Percentiles rank a stretch among this genome's conserved stretches.
Conservation (phyloP, 2,113 vertebrate genomes). For the Protomyctophum bolini region DNA sequence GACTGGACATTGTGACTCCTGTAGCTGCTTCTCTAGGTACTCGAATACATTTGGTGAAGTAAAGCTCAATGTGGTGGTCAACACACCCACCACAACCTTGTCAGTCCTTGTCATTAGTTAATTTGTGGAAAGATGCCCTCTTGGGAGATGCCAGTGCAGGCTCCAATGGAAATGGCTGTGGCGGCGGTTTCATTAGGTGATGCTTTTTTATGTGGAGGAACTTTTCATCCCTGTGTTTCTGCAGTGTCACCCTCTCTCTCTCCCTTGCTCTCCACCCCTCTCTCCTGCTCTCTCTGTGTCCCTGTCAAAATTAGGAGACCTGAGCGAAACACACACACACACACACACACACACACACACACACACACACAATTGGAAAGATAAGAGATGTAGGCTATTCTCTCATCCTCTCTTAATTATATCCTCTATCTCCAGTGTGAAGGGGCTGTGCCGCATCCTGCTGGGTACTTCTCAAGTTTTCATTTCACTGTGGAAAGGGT, state of each 20-base stretch:
- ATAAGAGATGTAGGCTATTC: slow-evolving; percentile 21
- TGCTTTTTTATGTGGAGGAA: slow-evolving; percentile 13
- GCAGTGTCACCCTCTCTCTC: not conserved
- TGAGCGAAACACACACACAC: not conserved
- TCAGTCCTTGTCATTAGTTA: not conserved
- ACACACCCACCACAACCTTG: not conserved
- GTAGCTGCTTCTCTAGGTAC: not conserved
- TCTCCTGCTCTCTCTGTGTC: not conserved
- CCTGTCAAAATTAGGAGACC: not conserved
- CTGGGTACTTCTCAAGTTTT: not conserved
- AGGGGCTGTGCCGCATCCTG: not conserved
- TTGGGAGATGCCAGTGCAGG: slow-evolving; percentile 14
- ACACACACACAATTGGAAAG: not conserved
- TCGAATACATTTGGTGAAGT: slow-evolving; percentile 14
- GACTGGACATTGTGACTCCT: not conserved
- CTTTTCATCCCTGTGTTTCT: not conserved
- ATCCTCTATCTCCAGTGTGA: slow-evolving; percentile 11
- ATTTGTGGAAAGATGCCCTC: slow-evolving; percentile 23
- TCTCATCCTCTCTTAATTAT: slow-evolving; percentile 25
- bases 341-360: not conserved
- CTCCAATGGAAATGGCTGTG: slow-evolving; percentile 13
- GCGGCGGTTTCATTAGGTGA: slow-evolving; percentile 19
- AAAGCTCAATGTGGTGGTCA: not conserved
- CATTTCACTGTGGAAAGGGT: not conserved
- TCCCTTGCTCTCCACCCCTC: not conserved